These are phyloP conservation scores for Proteles cristata DNA, from an alignment of 2,113 vertebrate genomes.

Conservation along the genomic window DNA sequence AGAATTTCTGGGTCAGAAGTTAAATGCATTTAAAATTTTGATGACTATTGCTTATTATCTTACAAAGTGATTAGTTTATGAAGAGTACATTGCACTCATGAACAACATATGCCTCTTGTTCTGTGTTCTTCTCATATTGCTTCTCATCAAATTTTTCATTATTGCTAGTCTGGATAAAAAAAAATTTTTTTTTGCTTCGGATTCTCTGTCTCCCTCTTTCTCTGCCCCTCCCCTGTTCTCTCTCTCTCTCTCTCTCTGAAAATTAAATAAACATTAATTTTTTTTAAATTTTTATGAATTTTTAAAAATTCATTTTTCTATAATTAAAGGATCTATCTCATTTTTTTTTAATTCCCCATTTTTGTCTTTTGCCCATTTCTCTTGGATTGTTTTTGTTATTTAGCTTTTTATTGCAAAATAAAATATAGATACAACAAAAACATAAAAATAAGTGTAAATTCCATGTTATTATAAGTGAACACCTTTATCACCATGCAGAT, in stretches of 20 bases:
- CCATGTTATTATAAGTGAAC: background rate
- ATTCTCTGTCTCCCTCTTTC: too few relatives aligned
- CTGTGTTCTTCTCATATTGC: background rate
- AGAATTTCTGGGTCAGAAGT: slow-evolving; percentile 37
- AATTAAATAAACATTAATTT: too few relatives aligned
- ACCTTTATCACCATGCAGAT: background rate
- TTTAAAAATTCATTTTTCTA: background rate
- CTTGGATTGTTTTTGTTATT: background rate
- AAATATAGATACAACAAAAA: background rate
- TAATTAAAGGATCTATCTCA: background rate
- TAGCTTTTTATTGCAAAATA: background rate
- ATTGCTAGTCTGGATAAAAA: slow-evolving; percentile 19
- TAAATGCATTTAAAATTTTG: slow-evolving; percentile 46
- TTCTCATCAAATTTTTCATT: slow-evolving; percentile 9
- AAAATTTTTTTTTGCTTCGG: background rate
- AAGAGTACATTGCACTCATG: background rate
- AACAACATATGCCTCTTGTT: background rate
- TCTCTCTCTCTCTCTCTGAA: too few relatives aligned
- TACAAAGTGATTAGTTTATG: background rate
- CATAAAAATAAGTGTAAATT: background rate
- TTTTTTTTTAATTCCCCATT: background rate
- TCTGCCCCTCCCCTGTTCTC: too few relatives aligned
- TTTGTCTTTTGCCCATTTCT: background rate
- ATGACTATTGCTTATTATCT: background rate
- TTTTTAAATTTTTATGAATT: too few relatives aligned